These are phyloP conservation scores for Hystrix cristata DNA, from an alignment of 2,113 vertebrate genomes.

Conservation along the genomic window DNA sequence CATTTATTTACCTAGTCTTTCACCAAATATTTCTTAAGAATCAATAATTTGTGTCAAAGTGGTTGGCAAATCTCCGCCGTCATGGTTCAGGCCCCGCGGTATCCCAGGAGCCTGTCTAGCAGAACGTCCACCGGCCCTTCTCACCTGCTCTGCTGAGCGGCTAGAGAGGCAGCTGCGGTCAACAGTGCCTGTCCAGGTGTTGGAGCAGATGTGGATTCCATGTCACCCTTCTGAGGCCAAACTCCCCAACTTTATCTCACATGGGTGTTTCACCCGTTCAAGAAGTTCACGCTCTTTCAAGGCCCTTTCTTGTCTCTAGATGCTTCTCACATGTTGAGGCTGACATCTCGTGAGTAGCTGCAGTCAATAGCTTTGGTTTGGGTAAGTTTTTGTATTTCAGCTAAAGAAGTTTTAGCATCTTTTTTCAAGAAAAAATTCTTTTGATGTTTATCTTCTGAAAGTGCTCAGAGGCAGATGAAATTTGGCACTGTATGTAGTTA, in stretches of 20 bases:
- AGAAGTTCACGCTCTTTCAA: not conserved
- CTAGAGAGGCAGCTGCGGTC: not conserved
- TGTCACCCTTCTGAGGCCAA: not conserved
- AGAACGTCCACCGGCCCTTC: not conserved
- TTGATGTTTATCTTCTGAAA: constrained; percentile 40
- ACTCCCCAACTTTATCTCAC: not conserved
- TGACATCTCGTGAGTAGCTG: not conserved
- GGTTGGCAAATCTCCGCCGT: not conserved
- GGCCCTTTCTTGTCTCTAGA: not conserved
- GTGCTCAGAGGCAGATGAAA: not conserved
- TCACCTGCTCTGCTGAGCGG: not conserved
- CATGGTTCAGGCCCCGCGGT: not conserved
- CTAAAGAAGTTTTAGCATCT: not conserved
- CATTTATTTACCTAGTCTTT: not conserved
- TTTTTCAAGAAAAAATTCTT: constrained; percentile 31
- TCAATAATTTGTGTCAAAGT: not conserved
- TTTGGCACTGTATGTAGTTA: not conserved
- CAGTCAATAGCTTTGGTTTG: not conserved
- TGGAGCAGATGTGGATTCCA: not conserved
- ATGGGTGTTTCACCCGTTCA: not conserved
- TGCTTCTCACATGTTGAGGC: not conserved
- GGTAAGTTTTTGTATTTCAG: not conserved
- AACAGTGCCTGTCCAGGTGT: not conserved
- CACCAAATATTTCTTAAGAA: not conserved
- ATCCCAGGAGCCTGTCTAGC: not conserved